phyloP scores from a whole-genome alignment of 2,113 vertebrate species.

The Zootoca vivipara region DNA sequence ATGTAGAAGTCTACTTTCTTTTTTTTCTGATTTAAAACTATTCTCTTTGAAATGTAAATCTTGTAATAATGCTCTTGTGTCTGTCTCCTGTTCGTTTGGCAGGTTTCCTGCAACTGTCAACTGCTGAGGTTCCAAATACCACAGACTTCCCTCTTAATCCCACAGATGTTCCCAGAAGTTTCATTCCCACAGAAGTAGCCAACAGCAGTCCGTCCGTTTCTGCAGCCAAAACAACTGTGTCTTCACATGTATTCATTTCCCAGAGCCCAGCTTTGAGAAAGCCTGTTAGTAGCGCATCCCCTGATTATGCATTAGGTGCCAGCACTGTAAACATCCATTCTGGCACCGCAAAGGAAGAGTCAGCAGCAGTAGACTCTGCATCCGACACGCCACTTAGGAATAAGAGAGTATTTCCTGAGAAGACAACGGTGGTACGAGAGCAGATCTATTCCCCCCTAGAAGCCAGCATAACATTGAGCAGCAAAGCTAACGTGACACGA shows the following conservation, averaged over 20 bases:
- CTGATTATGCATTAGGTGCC: background rate
- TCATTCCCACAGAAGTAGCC: constrained; percentile 37
- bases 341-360: background rate
- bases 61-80: background rate
- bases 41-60: background rate
- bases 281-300: background rate
- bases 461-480: constrained; percentile 18
- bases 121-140: constrained; percentile 16
- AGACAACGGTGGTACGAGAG: background rate
- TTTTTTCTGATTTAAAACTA: background rate
- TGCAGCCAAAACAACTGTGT: constrained; percentile 2
- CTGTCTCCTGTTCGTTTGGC: background rate
- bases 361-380: background rate
- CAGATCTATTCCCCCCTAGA: constrained; percentile 29
- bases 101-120: constrained; percentile 45
- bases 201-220: constrained; percentile 9
- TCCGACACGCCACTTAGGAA: constrained; percentile 17
- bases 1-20: background rate
- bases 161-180: background rate
- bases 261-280: constrained; percentile 37
- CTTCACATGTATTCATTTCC: constrained; percentile 21
- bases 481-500: constrained; percentile 25
- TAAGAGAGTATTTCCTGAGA: background rate
- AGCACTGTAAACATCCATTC: constrained; percentile 10
- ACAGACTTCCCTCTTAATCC: constrained; percentile 30